phyloP scores from a whole-genome alignment of 1,140 invertebrate genomes.

The Liolophura sinensis region DNA sequence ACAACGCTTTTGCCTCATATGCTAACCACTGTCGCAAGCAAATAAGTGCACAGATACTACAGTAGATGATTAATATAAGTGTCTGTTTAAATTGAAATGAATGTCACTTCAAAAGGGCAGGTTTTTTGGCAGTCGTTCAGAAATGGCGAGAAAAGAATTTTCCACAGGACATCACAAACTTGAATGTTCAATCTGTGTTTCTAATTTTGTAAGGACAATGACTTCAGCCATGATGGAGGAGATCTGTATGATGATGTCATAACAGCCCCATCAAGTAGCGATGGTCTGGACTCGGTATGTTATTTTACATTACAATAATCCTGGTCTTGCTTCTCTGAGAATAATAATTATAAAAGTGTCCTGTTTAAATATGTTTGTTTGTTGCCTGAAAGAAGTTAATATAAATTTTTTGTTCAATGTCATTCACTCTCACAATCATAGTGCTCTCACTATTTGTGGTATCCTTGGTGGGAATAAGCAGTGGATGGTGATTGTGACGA shows the following conservation, averaged over 20 bases:
- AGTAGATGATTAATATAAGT: background rate
- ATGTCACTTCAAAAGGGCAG: background rate
- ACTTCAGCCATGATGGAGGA: constrained; percentile 86
- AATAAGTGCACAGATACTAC: background rate
- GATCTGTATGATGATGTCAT: constrained; percentile 98
- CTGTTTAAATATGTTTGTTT: too few species aligned
- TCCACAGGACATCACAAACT: constrained; percentile 8
- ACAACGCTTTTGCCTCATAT: too few species aligned
- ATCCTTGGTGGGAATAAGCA: too few species aligned
- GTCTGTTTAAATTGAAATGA: background rate
- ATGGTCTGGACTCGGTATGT: constrained; percentile 14
- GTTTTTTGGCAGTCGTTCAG: background rate
- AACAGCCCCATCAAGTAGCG: constrained; percentile 68
- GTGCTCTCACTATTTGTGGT: too few species aligned
- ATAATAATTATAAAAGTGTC: too few species aligned
- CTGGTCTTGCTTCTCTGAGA: too few species aligned
- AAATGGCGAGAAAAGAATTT: background rate
- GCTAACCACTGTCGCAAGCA: too few species aligned
- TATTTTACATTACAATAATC: constrained; percentile 45
- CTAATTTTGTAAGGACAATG: constrained; percentile 50
- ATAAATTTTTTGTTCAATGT: too few species aligned
- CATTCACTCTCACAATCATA: too few species aligned
- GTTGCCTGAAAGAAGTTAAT: too few species aligned
- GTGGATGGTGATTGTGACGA: too few species aligned
- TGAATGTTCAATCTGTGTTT: constrained; percentile 13